Conservation (phyloP, 2,888 invertebrate genomes). For the Caradrina clavipalpis region DNA sequence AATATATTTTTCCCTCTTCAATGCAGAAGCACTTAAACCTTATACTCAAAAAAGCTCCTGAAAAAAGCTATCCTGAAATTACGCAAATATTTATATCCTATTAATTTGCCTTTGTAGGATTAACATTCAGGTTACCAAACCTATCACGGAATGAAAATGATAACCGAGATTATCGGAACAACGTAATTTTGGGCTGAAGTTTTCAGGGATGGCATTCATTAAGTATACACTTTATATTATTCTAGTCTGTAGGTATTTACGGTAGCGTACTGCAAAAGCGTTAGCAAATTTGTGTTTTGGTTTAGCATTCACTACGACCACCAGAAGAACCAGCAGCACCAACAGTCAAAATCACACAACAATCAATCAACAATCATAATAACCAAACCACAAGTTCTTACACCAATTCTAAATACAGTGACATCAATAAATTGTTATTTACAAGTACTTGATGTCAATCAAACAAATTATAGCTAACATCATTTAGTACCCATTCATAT, state of each 20-base stretch:
- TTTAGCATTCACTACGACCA: neutral
- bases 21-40: no score
- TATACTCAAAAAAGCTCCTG: neutral
- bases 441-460: constrained; percentile 72
- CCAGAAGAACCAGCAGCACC: no score
- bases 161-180: no score
- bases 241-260: no score
- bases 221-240: neutral
- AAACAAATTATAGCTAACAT: constrained; percentile 66
- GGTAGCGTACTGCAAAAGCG: neutral
- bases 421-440: constrained; percentile 50
- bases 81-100: no score
- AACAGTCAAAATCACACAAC: constrained; percentile 5
- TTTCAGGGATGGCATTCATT: neutral
- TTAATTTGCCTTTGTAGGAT: no score
- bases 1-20: neutral
- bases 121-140: no score
- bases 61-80: no score
- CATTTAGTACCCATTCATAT: constrained; percentile 54
- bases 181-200: no score
- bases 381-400: constrained; percentile 7
- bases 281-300: neutral
- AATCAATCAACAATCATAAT: constrained; percentile 18
- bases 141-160: no score
- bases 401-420: constrained; percentile 8